Base-by-base conservation (phyloP, 92 coral and sea anemone genomes). In the Palythoa grandiflora region DNA sequence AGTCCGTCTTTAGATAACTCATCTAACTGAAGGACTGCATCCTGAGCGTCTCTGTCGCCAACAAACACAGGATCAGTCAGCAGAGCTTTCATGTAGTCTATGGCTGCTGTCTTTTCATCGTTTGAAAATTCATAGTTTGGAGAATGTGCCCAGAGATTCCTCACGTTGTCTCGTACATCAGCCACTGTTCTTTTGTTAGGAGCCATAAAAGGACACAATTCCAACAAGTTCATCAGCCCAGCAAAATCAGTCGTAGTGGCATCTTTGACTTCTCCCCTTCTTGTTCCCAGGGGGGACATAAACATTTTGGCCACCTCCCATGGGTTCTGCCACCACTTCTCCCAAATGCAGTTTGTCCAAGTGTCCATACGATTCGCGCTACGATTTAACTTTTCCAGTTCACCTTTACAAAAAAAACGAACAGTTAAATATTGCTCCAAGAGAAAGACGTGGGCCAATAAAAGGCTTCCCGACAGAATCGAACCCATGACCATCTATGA, bases 281-380 rank as follows among this genome's bases (percentile, higher is more conserved):
- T 74, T 28, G 83, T 44, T 2, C 90, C 90, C 55, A 88, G 90
- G 63, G 77, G 37, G 77, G 90, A 57, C 90, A 88, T 88, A 79
- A 88, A 87, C 19, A 77, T 35, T 65, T 87, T 87, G 28, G 90
- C 90, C n/a, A 87, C 90, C 70, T 87, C 90, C 90, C 90, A 87
- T 13, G 90, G 68, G 2, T 66, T 54, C 14, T 36, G 9, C 19
- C 78, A 48, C 90, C 90, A 87, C 5, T 70, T 68, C 16, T 9
- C 19, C 83, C 83, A 77, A 14, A 3, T 53, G 83, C 83, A 52
- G 68, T 77, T 77, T 1, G 6, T 53, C 83, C 66, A 77, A 4
- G 17, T 52, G 28, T 17, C 52, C 28, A 36, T 53, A 14, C 3
- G 3, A 9, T 54, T 55, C 15, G 50, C 68, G 20, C 83, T 63